Conservation (phyloP, 2,888 invertebrate genomes). For the Conchocele bisecta region DNA sequence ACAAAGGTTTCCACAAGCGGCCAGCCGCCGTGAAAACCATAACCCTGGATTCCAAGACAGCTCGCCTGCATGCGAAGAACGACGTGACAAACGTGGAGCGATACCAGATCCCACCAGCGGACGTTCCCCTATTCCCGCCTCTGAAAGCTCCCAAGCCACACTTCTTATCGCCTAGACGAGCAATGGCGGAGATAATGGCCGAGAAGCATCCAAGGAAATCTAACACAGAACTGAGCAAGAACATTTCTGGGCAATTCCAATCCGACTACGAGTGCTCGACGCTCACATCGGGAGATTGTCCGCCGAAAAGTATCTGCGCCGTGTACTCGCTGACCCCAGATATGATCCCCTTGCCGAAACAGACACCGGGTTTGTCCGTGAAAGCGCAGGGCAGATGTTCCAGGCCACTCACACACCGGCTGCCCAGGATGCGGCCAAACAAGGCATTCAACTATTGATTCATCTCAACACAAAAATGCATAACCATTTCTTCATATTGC, state of each 20-base stretch:
- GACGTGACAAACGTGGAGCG: conserved; percentile 3
- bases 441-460: no score
- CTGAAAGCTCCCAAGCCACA: conserved; percentile 41
- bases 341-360: conserved; percentile 22
- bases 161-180: conserved; percentile 5
- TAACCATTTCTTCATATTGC: no score
- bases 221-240: not conserved
- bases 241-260: not conserved
- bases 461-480: no score
- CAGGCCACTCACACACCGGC: no score
- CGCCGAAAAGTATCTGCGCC: conserved; percentile 31
- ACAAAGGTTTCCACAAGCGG: conserved; percentile 53
- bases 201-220: not conserved
- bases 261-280: not conserved
- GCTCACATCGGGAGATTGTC: not conserved
- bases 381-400: no score
- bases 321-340: conserved; percentile 31
- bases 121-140: conserved; percentile 26
- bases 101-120: not conserved
- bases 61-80: not conserved
- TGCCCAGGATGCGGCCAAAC: no score
- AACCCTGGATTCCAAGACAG: conserved; percentile 46
- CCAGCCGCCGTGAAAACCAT: conserved; percentile 54
- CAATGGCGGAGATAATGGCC: not conserved
- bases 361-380: not conserved